These are phyloP conservation scores for Picathartes gymnocephalus DNA, from an alignment of 2,113 vertebrate species.

Conservation along the genomic window DNA sequence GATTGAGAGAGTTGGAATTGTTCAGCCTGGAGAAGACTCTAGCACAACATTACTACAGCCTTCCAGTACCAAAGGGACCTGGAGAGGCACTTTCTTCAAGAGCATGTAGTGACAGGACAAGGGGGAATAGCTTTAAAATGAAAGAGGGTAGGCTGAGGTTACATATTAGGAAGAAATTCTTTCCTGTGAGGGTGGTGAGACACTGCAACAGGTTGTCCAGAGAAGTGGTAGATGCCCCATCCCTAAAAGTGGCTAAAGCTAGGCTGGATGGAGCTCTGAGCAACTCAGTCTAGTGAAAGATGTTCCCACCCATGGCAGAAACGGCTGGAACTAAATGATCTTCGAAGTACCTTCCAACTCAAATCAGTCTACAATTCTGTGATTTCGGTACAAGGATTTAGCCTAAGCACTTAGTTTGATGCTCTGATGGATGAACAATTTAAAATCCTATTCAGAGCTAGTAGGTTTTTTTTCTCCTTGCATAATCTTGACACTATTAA, in stretches of 20 bases:
- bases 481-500: background rate
- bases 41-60: background rate
- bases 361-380: background rate
- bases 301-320: fast-evolving
- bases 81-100: background rate
- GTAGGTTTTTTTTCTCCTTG: background rate
- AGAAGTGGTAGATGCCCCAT: background rate
- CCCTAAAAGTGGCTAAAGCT: background rate
- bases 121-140: background rate
- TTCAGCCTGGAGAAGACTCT: background rate
- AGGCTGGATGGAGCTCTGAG: background rate
- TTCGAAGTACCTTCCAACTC: background rate
- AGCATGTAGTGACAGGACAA: background rate
- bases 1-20: background rate
- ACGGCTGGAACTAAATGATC: background rate
- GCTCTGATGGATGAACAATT: background rate
- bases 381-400: background rate
- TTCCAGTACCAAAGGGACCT: background rate
- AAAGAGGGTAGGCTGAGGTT: background rate
- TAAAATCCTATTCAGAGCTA: background rate
- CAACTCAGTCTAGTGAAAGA: background rate
- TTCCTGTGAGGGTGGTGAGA: background rate
- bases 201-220: background rate
- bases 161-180: background rate
- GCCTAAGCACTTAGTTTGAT: background rate